Conservation (phyloP, 1,140 invertebrate genomes). For the Kradibia gibbosae region DNA sequence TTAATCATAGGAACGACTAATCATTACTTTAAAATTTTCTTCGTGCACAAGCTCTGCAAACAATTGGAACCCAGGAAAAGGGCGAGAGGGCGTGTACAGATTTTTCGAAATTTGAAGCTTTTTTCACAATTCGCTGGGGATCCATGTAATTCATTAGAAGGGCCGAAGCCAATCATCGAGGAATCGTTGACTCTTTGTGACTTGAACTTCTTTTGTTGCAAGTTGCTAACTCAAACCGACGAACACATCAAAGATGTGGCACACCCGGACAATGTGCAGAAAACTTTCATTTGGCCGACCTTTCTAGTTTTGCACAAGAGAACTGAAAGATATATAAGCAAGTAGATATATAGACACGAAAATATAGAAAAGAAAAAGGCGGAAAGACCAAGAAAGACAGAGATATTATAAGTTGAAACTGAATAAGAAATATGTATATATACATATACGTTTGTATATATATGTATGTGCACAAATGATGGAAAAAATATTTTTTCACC, state of each 20-base stretch:
- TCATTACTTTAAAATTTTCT: not conserved
- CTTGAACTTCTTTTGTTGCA: constrained; percentile 5
- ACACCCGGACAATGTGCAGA: constrained; percentile 11
- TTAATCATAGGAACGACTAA: constrained; percentile 27
- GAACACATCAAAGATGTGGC: not conserved
- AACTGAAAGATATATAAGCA: too few species aligned
- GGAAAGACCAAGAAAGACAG: not conserved
- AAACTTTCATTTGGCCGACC: constrained; percentile 1
- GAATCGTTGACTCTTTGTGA: constrained; percentile 42
- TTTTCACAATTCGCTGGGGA: constrained; percentile 19
- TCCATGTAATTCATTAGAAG: constrained; percentile 52
- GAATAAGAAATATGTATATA: too few species aligned
- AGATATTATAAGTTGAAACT: too few species aligned
- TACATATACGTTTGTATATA: too few species aligned
- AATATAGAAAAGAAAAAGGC: not conserved
- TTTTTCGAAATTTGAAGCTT: constrained; percentile 31
- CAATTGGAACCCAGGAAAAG: constrained; percentile 20
- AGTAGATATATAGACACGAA: too few species aligned
- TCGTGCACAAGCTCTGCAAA: constrained; percentile 34
- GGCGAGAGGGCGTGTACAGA: constrained; percentile 14
- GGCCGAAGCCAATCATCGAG: constrained; percentile 50
- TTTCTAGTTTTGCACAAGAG: not conserved
- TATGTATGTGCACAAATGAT: not conserved
- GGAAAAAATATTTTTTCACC: constrained; percentile 16
- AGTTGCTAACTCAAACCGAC: not conserved